phyloP scores from a whole-genome alignment of 2,113 vertebrate genomes.

The Pyxicephalus adspersus region DNA sequence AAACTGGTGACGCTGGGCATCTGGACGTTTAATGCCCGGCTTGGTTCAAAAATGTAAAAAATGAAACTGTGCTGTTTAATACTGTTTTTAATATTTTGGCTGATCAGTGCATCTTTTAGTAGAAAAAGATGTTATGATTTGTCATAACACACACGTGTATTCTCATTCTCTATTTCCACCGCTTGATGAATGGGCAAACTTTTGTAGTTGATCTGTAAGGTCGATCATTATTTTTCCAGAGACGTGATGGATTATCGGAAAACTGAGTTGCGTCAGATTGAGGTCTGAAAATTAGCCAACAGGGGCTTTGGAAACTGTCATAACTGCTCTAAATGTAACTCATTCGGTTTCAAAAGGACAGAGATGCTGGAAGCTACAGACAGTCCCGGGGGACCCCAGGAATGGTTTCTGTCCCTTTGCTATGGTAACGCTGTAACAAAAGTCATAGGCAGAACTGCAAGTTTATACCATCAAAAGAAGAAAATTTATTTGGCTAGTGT shows the following conservation, averaged over 20 bases:
- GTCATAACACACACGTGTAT: no score
- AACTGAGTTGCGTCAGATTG: slow-evolving; percentile 27
- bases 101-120: no score
- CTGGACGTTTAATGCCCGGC: no score
- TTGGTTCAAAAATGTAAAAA: no score
- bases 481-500: slow-evolving; percentile 30
- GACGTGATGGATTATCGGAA: slow-evolving; percentile 35
- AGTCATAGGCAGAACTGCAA: slow-evolving; percentile 37
- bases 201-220: slow-evolving; percentile 10
- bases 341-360: slow-evolving; percentile 53
- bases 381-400: slow-evolving; percentile 33
- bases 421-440: slow-evolving; percentile 48
- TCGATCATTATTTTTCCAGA: slow-evolving; percentile 41
- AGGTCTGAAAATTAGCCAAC: slow-evolving; percentile 53
- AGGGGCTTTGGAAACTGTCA: slow-evolving; percentile 44
- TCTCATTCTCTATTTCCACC: not conserved
- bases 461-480: slow-evolving; percentile 25
- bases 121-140: no score
- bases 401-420: slow-evolving; percentile 37
- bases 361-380: slow-evolving; percentile 51
- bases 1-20: no score
- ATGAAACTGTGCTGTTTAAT: no score
- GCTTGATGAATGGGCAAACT: not conserved
- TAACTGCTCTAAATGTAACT: slow-evolving; percentile 43
- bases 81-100: no score